These are phyloP conservation scores for Dendrocopos noguchii DNA, from an alignment of 2,113 vertebrate genomes.

Conservation along the genomic window DNA sequence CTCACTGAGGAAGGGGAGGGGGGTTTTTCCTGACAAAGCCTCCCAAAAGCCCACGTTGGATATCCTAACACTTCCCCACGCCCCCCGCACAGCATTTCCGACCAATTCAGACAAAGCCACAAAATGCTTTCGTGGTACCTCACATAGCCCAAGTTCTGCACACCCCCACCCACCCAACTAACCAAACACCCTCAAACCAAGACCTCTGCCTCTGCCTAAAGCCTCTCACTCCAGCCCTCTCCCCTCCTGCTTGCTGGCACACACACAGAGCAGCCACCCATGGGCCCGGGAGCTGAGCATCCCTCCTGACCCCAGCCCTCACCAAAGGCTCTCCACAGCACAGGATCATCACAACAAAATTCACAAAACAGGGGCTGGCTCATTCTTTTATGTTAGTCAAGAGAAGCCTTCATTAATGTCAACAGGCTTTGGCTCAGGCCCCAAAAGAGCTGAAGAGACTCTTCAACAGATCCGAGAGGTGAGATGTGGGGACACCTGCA, in stretches of 20 bases:
- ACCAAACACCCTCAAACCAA: neutral
- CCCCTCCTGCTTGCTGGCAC: fast-evolving
- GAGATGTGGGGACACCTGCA: conserved; percentile 27
- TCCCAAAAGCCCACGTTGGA: neutral
- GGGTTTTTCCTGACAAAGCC: neutral
- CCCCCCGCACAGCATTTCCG: neutral
- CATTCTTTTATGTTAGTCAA: neutral
- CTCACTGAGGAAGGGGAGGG: neutral
- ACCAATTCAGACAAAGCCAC: neutral
- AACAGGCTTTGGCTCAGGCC: conserved; percentile 5
- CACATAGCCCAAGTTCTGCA: neutral
- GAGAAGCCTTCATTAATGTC: neutral
- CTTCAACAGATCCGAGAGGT: conserved; percentile 17
- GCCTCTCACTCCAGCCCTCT: fast-evolving
- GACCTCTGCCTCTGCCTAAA: neutral
- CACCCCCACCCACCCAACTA: neutral
- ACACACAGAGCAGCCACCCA: fast-evolving
- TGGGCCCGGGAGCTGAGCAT: neutral
- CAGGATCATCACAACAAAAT: neutral
- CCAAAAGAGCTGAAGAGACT: neutral
- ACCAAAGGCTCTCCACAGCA: neutral
- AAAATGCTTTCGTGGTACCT: neutral
- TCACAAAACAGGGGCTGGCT: neutral
- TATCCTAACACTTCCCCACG: neutral
- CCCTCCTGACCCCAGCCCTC: neutral